Conservation (phyloP, 2,797 vertebrate species). For the Gila robusta region DNA sequence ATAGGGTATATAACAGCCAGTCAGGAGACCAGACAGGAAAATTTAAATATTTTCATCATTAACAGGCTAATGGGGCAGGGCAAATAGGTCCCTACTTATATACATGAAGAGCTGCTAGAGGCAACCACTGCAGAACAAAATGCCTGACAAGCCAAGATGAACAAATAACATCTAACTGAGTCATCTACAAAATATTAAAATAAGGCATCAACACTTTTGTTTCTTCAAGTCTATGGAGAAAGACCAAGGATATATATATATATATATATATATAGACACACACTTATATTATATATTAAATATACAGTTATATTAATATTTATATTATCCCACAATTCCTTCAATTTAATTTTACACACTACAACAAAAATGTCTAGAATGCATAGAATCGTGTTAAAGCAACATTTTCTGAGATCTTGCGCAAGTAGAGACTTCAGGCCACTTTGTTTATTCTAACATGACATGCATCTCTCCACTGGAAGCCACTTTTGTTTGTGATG, state of each 20-base stretch:
- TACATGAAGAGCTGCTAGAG: conserved; percentile 64
- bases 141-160: conserved; percentile 51
- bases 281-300: not conserved
- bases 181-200: conserved; percentile 51
- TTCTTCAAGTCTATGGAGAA: conserved; percentile 26
- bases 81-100: conserved; percentile 66
- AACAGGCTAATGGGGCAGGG: conserved; percentile 65
- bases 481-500: not conserved
- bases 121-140: conserved; percentile 57
- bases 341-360: conserved; percentile 20
- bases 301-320: not conserved
- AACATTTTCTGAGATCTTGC: conserved; percentile 43
- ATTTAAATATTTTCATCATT: conserved; percentile 65
- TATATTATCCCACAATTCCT: conserved; percentile 13
- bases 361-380: conserved; percentile 30
- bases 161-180: conserved; percentile 44
- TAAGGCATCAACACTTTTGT: conserved; percentile 27
- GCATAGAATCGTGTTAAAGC: conserved; percentile 27
- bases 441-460: conserved; percentile 19
- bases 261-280: not conserved
- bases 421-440: conserved; percentile 28
- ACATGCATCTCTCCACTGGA: not conserved
- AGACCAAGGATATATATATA: not conserved
- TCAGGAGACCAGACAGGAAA: conserved; percentile 53
- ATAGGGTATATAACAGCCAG: conserved; percentile 47